Evolutionary conservation across 1,140 invertebrate species (phyloP).

Genomic region (Drosophila takahashii): DNA sequence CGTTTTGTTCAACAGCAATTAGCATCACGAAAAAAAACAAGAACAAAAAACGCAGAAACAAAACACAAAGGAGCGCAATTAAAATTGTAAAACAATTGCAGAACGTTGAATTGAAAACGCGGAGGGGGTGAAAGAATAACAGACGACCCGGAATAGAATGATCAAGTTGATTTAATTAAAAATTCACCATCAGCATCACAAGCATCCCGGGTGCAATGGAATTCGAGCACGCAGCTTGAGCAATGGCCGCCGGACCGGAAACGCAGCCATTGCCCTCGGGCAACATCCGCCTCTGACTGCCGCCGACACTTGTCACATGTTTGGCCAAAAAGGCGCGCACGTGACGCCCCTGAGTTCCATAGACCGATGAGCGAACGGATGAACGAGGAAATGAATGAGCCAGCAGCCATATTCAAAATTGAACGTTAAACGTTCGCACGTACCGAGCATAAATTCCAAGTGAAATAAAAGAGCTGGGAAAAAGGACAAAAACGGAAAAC

Average conservation of each 20-base stretch:
- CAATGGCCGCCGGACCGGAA: conserved; percentile 61
- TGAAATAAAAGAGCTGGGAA: conserved; percentile 67
- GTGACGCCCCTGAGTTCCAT: conserved; percentile 23
- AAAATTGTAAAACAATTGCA: conserved; percentile 60
- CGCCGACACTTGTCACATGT: conserved; percentile 81
- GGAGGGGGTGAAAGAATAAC: conserved; percentile 16
- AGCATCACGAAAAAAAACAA: conserved; percentile 37
- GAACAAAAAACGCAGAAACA: neutral
- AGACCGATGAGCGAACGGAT: conserved; percentile 35
- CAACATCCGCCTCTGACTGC: conserved; percentile 47
- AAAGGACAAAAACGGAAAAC: conserved; percentile 14
- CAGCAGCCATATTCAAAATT: conserved; percentile 73
- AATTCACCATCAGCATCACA: conserved; percentile 52
- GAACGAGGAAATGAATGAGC: conserved; percentile 72
- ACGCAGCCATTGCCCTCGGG: conserved; percentile 54
- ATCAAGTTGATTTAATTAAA: conserved; percentile 78
- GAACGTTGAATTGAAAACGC: conserved; percentile 44
- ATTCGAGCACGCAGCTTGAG: conserved; percentile 54
- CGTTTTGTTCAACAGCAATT: conserved; percentile 72
- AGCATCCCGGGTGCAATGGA: conserved; percentile 62
- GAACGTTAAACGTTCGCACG: conserved; percentile 76
- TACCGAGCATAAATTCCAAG: conserved; percentile 77
- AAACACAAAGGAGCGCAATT: conserved; percentile 39
- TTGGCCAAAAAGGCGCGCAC: conserved; percentile 53
- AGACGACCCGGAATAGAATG: conserved; percentile 61